phyloP scores from a whole-genome alignment of 2,113 vertebrate genomes.

The Hepsetus odoe region DNA sequence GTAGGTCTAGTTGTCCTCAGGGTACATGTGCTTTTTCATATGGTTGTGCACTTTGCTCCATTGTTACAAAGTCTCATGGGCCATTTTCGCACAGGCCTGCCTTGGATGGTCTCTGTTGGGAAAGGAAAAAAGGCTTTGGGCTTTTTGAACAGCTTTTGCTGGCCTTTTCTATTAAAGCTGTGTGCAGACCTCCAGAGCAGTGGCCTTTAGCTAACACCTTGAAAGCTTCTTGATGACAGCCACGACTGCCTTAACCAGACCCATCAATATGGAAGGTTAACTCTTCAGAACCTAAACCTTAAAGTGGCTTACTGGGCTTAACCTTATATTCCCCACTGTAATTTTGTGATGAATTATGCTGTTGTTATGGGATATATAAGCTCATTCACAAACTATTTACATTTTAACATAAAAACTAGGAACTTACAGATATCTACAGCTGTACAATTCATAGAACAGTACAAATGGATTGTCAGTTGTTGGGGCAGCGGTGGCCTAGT shows the following conservation, averaged over 20 bases:
- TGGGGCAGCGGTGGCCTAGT: no score
- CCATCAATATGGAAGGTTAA: slow-evolving; percentile 27
- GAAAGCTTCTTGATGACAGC: slow-evolving; percentile 27
- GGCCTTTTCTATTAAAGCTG: slow-evolving; percentile 51
- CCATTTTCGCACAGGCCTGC: slow-evolving; percentile 21
- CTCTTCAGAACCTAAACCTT: neutral
- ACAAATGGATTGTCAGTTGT: no score
- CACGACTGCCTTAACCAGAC: slow-evolving; percentile 15
- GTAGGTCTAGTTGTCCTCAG: neutral
- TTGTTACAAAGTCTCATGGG: slow-evolving; percentile 21
- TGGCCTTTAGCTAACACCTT: slow-evolving; percentile 42
- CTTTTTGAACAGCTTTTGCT: slow-evolving; percentile 37
- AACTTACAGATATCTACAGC: no score
- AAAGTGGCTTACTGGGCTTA: no score
- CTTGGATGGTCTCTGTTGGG: slow-evolving; percentile 18
- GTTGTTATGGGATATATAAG: no score
- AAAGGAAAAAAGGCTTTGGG: slow-evolving; percentile 17
- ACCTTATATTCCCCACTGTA: no score
- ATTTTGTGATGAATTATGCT: no score
- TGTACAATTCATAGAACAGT: no score
- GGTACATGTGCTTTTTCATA: neutral
- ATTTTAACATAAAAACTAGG: no score
- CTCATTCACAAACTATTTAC: no score
- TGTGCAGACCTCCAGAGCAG: slow-evolving; percentile 22
- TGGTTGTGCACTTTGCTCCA: neutral